Base-by-base conservation (phyloP, 2,113 vertebrate species). In the Rhinoptilus africanus region DNA sequence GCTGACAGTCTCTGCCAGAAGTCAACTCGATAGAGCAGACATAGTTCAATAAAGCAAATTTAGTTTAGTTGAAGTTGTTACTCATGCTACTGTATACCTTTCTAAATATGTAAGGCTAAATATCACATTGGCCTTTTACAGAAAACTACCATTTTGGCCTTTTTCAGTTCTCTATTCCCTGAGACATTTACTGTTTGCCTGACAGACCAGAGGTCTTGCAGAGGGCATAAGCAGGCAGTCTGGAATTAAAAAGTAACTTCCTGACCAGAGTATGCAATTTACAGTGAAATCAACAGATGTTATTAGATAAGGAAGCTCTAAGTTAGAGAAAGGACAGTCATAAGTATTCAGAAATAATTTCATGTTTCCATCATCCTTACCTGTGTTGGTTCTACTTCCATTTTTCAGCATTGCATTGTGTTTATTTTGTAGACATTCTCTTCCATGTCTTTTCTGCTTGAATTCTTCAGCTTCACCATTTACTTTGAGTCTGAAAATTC, bases 171-270 rank as follows among this genome's bases (percentile, higher is more conserved):
- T 73, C 41, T 86, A 1, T 96, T 97, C 68, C 45, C 37, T 1
- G 17, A 83, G 94, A 50, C n/a, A 60, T 74, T 85, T 86, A 30
- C 56, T 92, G 39, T 64, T 92, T 82, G 27, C 71, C 30, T 35
- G 75, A 8, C 28, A 75, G 88, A 88, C 9, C 53, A 78, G 72
- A 87, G 68, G 50, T 92, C 95, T 93, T 66, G 28, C 64, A 91
- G 83, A 88, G 53, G 86, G 51, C 9, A 0, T 32, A 43, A 73
- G n/a, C 39, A 84, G 54, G 76, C 50, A 81, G 39, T 76, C 63
- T 89, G 89, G 78, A 93, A 92, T 94, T 66, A 89, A 91, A 91
- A 93, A 62, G 39, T 66, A 51, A 23, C 67, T 88, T 92, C 64
- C 57, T 91, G 86, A 71, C 35, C 43, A 82, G 39, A 68, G 50